These are phyloP conservation scores for Drosophila parvula DNA, from an alignment of 1,140 invertebrate genomes.

Conservation along the genomic window DNA sequence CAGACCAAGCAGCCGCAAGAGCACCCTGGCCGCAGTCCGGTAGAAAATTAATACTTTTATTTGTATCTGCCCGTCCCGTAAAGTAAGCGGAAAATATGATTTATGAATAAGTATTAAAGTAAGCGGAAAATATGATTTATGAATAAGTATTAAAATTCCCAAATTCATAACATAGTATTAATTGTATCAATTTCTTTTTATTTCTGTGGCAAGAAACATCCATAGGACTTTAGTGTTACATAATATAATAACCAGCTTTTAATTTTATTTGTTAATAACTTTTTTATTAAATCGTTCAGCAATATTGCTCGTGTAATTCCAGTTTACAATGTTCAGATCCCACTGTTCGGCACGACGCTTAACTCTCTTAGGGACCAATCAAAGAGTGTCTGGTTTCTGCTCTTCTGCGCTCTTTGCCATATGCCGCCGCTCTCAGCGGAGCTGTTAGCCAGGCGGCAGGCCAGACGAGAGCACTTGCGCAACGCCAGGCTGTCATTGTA, in stretches of 20 bases:
- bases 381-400: conserved; percentile 64
- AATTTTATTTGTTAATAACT: neutral
- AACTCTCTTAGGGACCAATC: conserved; percentile 51
- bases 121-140: neutral
- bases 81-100: neutral
- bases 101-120: neutral
- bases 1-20: conserved; percentile 49
- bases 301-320: neutral
- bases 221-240: too few relatives aligned
- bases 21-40: conserved; percentile 31
- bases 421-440: conserved; percentile 54
- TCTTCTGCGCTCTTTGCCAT: conserved; percentile 62
- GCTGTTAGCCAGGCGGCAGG: conserved; percentile 29
- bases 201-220: too few relatives aligned
- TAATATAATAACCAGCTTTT: too few relatives aligned
- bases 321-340: neutral
- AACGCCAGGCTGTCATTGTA: conserved; percentile 54
- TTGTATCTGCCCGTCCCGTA: neutral
- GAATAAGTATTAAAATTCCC: neutral
- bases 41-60: too few relatives aligned
- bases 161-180: too few relatives aligned
- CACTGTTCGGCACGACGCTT: conserved; percentile 25
- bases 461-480: conserved; percentile 62
- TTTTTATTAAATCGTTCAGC: neutral
- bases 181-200: too few relatives aligned